phyloP scores from a whole-genome alignment of 2,113 vertebrate genomes.

The Lophius piscatorius region DNA sequence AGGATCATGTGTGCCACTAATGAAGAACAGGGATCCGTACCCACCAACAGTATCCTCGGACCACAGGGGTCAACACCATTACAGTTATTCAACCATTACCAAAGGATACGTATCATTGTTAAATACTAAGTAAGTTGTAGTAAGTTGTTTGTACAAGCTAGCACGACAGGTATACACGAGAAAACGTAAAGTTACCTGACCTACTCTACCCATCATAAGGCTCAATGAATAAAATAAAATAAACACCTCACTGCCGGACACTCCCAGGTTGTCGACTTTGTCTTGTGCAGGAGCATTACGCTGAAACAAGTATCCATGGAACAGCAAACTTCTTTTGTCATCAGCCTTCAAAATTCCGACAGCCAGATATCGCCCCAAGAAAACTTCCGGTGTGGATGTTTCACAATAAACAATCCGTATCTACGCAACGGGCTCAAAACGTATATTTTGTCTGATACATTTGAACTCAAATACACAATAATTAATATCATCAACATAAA shows the following conservation, averaged over 20 bases:
- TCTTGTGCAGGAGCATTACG: not conserved
- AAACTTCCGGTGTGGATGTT: not conserved
- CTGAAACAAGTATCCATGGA: slow-evolving; percentile 12
- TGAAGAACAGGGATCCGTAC: slow-evolving; percentile 65
- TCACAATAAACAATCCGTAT: slow-evolving; percentile 6
- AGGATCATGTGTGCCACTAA: slow-evolving; percentile 13
- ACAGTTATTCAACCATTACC: too few relatives aligned
- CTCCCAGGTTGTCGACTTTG: not conserved
- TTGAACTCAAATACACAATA: too few relatives aligned
- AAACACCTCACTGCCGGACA: slow-evolving; percentile 25
- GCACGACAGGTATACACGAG: too few relatives aligned
- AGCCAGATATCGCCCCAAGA: not conserved
- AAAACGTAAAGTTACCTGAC: too few relatives aligned
- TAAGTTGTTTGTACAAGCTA: too few relatives aligned
- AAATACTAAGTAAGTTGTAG: too few relatives aligned
- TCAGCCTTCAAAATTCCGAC: slow-evolving; percentile 24
- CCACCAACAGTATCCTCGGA: too few relatives aligned
- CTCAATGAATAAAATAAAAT: too few relatives aligned
- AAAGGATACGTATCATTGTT: too few relatives aligned
- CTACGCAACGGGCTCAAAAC: not conserved
- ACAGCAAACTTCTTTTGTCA: slow-evolving; percentile 12
- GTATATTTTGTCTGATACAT: too few relatives aligned
- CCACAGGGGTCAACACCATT: not conserved
- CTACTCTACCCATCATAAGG: too few relatives aligned
- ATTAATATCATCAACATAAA: too few relatives aligned